Base-by-base conservation (phyloP, 2,113 vertebrate genomes). In the Laticauda colubrina region DNA sequence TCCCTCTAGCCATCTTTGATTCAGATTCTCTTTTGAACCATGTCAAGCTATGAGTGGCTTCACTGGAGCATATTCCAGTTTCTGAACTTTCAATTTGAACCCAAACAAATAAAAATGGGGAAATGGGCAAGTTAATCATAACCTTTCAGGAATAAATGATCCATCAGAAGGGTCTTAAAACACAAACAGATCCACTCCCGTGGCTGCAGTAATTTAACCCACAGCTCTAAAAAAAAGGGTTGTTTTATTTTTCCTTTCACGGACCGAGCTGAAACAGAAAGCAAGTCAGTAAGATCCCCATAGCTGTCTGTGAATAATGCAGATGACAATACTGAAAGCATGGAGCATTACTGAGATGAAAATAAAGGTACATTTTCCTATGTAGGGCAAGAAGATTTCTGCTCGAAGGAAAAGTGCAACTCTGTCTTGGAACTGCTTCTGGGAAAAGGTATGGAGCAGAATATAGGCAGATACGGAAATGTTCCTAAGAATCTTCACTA, bases 101-200 rank as follows among this genome's bases (percentile, higher is more conserved):
- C 53, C 87, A 26, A 88, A 56, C 54, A 26, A 54, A 90, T 54
- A 61, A 55, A 81, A 53, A 75, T 54, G 81, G 92, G 89, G 89
- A 54, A 90, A 87, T 93, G 56, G 89, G 81, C 24, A 61, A 90
- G 56, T 45, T 48, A 87, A 81, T 81, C 89, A 90, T 64, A 85
- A 93, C 56, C 56, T 85, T 69, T 93, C 92, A 90, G 34, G 81
- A 90, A 93, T 93, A 90, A 93, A 93, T 90, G 92, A 93, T 90
- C 81, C 64, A 89, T 88, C 64, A 57, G 87, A 57, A 43, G 64
- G 87, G 56, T 56, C 87, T 56, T 29, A 54, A 89, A 92, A 56
- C 15, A n/a, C 86, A 51, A 64, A 86, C n/a, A 64, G 92, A 90
- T 89, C 81, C 75, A 54, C 11, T 81, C 12, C 81, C 14, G 48